Base-by-base conservation (phyloP, 1,140 invertebrate species). In the Macrosteles quadrilineatus region DNA sequence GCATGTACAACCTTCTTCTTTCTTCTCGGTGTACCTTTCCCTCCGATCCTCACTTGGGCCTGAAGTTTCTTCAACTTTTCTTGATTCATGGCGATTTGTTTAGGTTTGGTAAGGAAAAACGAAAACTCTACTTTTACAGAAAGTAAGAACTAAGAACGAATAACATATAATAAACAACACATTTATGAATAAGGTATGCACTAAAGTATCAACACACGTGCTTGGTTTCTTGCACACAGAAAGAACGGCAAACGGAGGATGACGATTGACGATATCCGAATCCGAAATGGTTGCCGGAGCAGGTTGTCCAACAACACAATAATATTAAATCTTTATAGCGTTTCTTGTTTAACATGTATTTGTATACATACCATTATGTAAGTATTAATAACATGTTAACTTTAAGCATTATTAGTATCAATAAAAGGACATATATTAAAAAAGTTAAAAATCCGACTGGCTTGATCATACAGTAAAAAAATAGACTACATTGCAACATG, bases 1-100 rank as follows among this genome's bases (percentile, higher is more conserved):
- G 96, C 93, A 82, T 99, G 98, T 23, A 99, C 94, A 77, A 99
- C 95, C 95, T 99, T 99, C 95, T 99, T 99, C 91, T 99, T 99
- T 81, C 98, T 92, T 73, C 98, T 88, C 69, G 96, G 96, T 76
- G 97, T 98, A 76, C 98, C 98, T 86, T 98, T 98, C 76, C 97
- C 97, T 74, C 97, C 97, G 82, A 98, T 98, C 79, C 96, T 88
- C 69, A 98, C 96, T 86, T 96, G 93, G 74, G 93, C 91, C 81
- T 96, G 93, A 74, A 98, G 84, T 82, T 95, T 94, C 81, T 94
- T 96, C 76, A 98, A 83, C 83, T 97, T 98, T 83, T 98, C 96
- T 71, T 90, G 87, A 88, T 98, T 98, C 96, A 98, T 98, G 80
- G 1, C 43, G n/a, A 36, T 11, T 25, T n/a, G 27, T 25, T 59